phyloP scores from a whole-genome alignment of 2,888 invertebrate species.

The Acanthoscelides obtectus region DNA sequence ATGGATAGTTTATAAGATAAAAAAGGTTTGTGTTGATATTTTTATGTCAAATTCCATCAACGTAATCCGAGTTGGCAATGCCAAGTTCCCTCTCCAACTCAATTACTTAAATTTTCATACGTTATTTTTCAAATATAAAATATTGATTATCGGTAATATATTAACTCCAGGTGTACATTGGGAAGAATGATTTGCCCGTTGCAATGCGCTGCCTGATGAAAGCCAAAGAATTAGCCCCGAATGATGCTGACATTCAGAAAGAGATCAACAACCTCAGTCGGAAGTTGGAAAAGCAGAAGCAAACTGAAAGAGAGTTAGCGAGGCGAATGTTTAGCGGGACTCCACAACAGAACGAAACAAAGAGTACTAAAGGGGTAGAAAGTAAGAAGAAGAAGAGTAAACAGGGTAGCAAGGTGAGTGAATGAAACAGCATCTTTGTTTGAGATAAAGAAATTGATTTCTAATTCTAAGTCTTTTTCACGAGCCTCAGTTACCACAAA shows the following conservation, averaged over 20 bases:
- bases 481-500: too few relatives aligned
- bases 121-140: too few relatives aligned
- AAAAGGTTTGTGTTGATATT: too few relatives aligned
- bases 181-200: constrained; percentile 63
- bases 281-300: constrained; percentile 42
- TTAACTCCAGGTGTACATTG: constrained; percentile 56
- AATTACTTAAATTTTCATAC: too few relatives aligned
- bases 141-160: too few relatives aligned
- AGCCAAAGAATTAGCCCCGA: constrained; percentile 62
- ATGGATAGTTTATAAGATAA: too few relatives aligned
- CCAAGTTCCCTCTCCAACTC: too few relatives aligned
- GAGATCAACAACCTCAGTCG: constrained; percentile 44
- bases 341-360: background rate
- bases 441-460: too few relatives aligned
- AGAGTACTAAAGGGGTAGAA: background rate
- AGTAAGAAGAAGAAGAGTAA: constrained; percentile 6
- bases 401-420: constrained; percentile 5
- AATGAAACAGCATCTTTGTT: too few relatives aligned
- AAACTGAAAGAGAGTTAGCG: constrained; percentile 52
- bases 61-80: too few relatives aligned
- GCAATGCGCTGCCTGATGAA: constrained; percentile 63
- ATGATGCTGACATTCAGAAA: constrained; percentile 51
- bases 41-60: too few relatives aligned
- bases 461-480: too few relatives aligned
- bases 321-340: constrained; percentile 47